phyloP scores from a whole-genome alignment of 2,113 vertebrate genomes.

The Oreochromis niloticus region DNA sequence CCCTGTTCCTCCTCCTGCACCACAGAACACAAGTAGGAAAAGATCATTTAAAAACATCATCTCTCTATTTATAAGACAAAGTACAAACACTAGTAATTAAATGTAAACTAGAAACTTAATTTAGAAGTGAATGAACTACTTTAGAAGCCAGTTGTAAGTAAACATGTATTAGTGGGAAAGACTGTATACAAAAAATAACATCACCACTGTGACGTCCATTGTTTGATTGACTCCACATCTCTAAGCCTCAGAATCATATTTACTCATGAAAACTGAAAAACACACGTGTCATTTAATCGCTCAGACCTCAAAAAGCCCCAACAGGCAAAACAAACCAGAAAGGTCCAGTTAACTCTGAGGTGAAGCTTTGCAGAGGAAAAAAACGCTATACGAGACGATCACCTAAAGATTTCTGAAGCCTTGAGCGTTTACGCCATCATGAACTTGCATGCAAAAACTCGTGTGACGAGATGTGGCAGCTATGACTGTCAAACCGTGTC shows the following conservation, averaged over 20 bases:
- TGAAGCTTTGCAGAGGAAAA: background rate
- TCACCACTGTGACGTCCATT: background rate
- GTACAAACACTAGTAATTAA: background rate
- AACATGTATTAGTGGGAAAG: background rate
- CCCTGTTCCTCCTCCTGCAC: background rate
- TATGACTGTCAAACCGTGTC: background rate
- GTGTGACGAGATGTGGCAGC: background rate
- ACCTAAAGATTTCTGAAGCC: background rate
- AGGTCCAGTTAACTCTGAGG: background rate
- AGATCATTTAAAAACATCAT: background rate
- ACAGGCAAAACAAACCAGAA: background rate
- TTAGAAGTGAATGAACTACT: background rate
- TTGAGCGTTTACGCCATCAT: fast-evolving
- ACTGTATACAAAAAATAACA: background rate
- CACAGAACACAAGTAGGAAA: background rate
- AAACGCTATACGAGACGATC: fast-evolving
- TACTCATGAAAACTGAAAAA: background rate
- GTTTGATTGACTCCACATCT: background rate
- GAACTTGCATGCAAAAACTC: fast-evolving
- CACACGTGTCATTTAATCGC: background rate
- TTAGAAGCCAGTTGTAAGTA: background rate
- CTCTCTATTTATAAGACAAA: background rate
- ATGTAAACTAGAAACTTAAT: no score
- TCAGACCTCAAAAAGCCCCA: background rate
- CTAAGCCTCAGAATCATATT: background rate